Percentiles rank a stretch among this genome's conserved stretches.
phyloP scores from a whole-genome alignment of 2,888 invertebrate genomes.

The Pandemis heparana region DNA sequence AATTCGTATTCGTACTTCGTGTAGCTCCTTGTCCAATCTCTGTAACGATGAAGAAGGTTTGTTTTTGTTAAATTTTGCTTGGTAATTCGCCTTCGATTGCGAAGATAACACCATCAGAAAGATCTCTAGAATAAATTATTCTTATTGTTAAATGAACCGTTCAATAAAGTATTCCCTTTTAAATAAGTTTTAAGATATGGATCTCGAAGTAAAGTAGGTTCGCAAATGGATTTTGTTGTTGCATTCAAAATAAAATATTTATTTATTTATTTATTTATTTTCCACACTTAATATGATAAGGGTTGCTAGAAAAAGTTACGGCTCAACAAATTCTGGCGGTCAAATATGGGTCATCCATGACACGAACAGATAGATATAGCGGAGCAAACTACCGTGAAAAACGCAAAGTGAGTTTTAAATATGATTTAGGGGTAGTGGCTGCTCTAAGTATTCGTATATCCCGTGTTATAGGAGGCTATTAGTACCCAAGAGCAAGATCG shows the following conservation, averaged over 20 bases:
- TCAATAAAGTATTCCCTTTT: slow-evolving; percentile 22
- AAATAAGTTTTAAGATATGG: slow-evolving; percentile 11
- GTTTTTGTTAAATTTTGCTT: slow-evolving; percentile 63
- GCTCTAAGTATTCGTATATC: slow-evolving; percentile 28
- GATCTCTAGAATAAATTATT: slow-evolving; percentile 22
- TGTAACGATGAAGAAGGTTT: slow-evolving; percentile 64
- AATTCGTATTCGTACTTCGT: slow-evolving; percentile 75
- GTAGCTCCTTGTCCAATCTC: slow-evolving; percentile 59
- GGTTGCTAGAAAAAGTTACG: background rate
- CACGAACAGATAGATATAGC: slow-evolving; percentile 1
- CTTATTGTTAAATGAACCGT: slow-evolving; percentile 31
- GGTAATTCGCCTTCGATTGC: slow-evolving; percentile 58
- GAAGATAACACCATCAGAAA: slow-evolving; percentile 58
- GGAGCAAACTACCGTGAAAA: slow-evolving; percentile 9
- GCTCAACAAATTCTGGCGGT: background rate
- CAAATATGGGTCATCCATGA: slow-evolving; percentile 4
- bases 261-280: too few relatives aligned
- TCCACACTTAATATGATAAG: too few relatives aligned
- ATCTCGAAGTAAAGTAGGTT: slow-evolving; percentile 17
- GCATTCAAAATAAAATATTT: slow-evolving; percentile 11
- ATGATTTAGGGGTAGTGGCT: slow-evolving; percentile 15
- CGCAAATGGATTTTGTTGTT: slow-evolving; percentile 29
- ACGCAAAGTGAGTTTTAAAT: slow-evolving; percentile 22
- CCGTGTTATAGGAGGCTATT: slow-evolving; percentile 33
- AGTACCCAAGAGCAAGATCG: slow-evolving; percentile 38